Evolutionary conservation across 2,797 vertebrate species (phyloP), one percentile per base, ranked within the genome.

Genomic region (Microcaecilia unicolor): DNA sequence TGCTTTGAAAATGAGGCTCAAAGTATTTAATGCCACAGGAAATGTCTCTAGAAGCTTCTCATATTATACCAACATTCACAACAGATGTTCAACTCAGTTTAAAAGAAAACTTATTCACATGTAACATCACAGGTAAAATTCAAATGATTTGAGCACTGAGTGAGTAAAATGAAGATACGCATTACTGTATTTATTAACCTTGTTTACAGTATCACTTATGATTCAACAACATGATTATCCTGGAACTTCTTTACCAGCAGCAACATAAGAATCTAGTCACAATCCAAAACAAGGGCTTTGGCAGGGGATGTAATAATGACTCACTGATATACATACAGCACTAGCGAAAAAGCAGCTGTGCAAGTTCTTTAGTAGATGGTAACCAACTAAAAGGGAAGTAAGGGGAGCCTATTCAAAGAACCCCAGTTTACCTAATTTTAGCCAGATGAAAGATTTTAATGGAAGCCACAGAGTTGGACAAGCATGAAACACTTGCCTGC

Each of bases 291-390:
- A n/a, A n/a, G n/a, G n/a, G n/a, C n/a, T n/a, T n/a, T n/a, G n/a
- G n/a, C n/a, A n/a, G n/a, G n/a, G n/a, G n/a, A n/a, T n/a, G n/a
- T 33, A 36, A 15, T 30, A 28, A 3, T 8, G 53, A 64, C 61
- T 61, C 47, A 48, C 37, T 66, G 53, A 66, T n/a, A n/a, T 56
- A 66, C 18, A 66, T 56, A 18, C 1, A 31, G 15, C 22, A 34
- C 47, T 26, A 34, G 48, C 44, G n/a, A n/a, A n/a, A n/a, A n/a
- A n/a, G n/a, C n/a, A n/a, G n/a, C n/a, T n/a, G n/a, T n/a, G n/a
- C n/a, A n/a, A n/a, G n/a, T n/a, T n/a, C n/a, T n/a, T n/a, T n/a
- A n/a, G n/a, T n/a, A n/a, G n/a, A n/a, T n/a, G n/a, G n/a, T n/a
- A n/a, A n/a, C n/a, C 24, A 14, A 14, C 22, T 20, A 11, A 2